Conservation (phyloP, 2,113 vertebrate genomes). For the Cochlearius cochlearius region DNA sequence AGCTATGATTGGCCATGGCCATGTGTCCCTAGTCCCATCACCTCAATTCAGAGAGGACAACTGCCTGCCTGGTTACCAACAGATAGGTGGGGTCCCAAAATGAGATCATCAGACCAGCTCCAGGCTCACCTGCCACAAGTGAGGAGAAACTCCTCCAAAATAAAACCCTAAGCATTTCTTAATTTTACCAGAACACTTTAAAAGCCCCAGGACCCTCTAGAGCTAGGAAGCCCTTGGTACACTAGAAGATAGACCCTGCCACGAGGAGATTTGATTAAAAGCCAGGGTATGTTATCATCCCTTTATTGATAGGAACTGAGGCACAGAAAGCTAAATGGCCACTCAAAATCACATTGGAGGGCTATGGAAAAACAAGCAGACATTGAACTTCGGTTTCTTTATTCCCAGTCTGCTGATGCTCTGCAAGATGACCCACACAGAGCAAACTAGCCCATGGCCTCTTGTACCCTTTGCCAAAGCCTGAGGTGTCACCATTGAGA, state of each 20-base stretch:
- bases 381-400: background rate
- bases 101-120: background rate
- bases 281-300: background rate
- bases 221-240: background rate
- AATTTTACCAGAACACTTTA: background rate
- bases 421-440: background rate
- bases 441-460: background rate
- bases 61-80: background rate
- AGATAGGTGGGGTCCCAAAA: background rate
- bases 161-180: background rate
- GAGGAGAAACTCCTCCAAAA: background rate
- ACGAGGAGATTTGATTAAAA: background rate
- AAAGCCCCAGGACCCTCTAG: background rate
- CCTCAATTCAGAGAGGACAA: background rate
- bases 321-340: background rate
- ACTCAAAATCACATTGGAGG: background rate
- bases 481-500: background rate
- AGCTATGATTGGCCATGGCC: background rate
- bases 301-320: background rate
- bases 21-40: background rate
- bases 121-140: background rate
- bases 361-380: background rate
- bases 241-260: background rate
- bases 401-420: background rate
- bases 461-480: background rate